phyloP scores from a whole-genome alignment of 2,113 vertebrate genomes.

The Pithys albifrons region DNA sequence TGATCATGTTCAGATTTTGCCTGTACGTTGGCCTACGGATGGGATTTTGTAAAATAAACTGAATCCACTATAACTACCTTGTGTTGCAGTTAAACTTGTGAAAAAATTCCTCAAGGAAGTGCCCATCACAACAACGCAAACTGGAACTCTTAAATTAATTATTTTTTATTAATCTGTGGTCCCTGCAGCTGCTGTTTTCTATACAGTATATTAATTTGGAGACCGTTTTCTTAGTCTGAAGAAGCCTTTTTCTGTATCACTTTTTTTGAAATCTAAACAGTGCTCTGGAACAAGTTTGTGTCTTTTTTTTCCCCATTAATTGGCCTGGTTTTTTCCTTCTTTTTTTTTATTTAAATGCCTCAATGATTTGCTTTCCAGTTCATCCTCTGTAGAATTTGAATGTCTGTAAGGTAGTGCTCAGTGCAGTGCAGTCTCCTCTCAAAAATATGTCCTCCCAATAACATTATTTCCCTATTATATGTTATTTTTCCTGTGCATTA shows the following conservation, averaged over 20 bases:
- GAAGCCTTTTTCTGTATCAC: background rate
- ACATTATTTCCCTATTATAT: background rate
- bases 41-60: background rate
- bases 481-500: background rate
- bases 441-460: background rate
- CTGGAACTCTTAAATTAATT: background rate
- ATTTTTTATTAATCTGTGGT: background rate
- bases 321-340: too few species aligned
- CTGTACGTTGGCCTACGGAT: fast-evolving
- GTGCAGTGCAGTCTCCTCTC: background rate
- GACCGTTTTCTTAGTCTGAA: background rate
- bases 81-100: background rate
- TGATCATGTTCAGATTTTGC: background rate
- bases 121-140: background rate
- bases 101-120: background rate
- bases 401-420: background rate
- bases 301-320: background rate
- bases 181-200: background rate
- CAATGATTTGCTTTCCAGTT: background rate
- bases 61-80: background rate
- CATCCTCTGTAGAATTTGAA: background rate
- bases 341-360: background rate
- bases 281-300: background rate
- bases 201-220: background rate
- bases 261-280: background rate